phyloP scores from a whole-genome alignment of 2,797 vertebrate species.

The Enteromius radiatus region DNA sequence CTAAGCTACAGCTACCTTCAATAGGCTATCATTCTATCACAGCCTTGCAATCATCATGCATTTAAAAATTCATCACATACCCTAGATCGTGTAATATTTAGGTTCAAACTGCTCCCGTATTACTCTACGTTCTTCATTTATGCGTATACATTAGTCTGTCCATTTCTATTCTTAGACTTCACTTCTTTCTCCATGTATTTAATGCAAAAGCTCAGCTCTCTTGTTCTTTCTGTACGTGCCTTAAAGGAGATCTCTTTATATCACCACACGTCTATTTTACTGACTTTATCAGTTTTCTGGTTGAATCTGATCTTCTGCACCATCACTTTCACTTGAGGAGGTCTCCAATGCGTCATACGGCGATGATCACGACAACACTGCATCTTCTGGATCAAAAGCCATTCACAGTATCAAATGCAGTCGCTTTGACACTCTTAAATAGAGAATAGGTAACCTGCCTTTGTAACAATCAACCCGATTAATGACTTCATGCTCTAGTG shows the following conservation, averaged over 20 bases:
- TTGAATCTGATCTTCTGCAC: background rate
- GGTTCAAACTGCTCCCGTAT: background rate
- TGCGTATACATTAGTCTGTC: background rate
- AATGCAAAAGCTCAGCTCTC: background rate
- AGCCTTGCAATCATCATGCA: background rate
- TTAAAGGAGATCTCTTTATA: slow-evolving; percentile 1
- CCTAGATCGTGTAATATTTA: background rate
- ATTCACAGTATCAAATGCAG: background rate
- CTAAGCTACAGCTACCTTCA: background rate
- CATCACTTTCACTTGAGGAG: background rate
- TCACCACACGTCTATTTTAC: background rate
- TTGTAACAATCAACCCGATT: slow-evolving; percentile 11
- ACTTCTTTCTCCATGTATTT: background rate
- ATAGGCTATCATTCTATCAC: background rate
- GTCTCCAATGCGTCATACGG: background rate
- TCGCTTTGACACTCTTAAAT: background rate
- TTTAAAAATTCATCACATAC: background rate
- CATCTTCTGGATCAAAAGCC: slow-evolving; percentile 3
- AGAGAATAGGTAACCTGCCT: slow-evolving; percentile 4
- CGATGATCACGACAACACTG: background rate
- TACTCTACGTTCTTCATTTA: background rate
- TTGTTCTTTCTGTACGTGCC: background rate
- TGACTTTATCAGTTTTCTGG: background rate
- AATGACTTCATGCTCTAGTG: slow-evolving; percentile 34
- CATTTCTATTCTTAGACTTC: slow-evolving; percentile 5